Evolutionary conservation across 2,797 vertebrate species (phyloP).

Genomic region (Chromobotia macracanthus): DNA sequence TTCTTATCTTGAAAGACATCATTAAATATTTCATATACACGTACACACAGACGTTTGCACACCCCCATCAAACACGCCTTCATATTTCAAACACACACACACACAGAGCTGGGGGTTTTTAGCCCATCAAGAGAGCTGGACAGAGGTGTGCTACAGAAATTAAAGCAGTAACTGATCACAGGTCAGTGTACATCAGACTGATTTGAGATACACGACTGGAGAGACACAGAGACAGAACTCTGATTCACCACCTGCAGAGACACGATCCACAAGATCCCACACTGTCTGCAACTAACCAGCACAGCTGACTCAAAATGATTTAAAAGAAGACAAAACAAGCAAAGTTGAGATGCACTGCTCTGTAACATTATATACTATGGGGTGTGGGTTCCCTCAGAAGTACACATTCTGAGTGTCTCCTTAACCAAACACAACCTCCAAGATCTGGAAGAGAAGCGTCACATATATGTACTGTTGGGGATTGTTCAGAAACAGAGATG

Average conservation of each 20-base stretch:
- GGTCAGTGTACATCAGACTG: conserved; percentile 32
- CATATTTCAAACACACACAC: conserved; percentile 8
- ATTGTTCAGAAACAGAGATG: no score
- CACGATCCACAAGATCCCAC: neutral
- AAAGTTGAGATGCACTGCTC: no score
- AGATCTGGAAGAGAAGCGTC: no score
- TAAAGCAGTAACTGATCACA: conserved; percentile 14
- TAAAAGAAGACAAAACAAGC: no score
- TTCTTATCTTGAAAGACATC: conserved; percentile 20
- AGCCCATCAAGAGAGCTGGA: conserved; percentile 16
- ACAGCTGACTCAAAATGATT: no score
- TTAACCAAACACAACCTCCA: no score
- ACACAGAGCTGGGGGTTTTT: conserved; percentile 25
- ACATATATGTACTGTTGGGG: no score
- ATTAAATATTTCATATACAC: conserved; percentile 30
- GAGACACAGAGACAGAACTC: conserved; percentile 1
- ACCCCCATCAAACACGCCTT: neutral
- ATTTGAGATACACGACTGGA: conserved; percentile 21
- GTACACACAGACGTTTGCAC: conserved; percentile 17
- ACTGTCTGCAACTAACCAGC: neutral
- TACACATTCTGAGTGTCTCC: no score
- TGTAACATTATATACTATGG: no score
- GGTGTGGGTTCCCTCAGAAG: no score
- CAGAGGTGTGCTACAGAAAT: neutral
- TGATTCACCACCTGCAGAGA: conserved; percentile 1